Evolutionary conservation across 2,888 invertebrate genomes (phyloP).

Genomic region (Ecdyonurus torrentis): DNA sequence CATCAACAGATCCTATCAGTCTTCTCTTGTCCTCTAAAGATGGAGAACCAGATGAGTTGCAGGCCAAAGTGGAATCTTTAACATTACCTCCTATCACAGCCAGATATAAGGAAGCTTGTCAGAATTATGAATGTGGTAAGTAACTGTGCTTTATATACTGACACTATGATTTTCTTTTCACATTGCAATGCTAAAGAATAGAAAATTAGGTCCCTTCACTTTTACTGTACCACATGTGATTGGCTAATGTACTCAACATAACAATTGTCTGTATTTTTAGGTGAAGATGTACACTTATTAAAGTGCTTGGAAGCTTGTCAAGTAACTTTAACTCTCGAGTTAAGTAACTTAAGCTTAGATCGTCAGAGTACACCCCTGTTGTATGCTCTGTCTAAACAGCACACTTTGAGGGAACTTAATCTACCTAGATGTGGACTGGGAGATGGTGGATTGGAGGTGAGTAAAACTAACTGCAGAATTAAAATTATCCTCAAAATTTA

Average conservation of each 20-base stretch:
- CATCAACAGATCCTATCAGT: neutral
- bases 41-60: neutral
- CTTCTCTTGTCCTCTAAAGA: neutral
- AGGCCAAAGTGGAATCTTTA: neutral
- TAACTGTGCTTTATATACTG: too few species aligned
- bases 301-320: neutral
- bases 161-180: too few species aligned
- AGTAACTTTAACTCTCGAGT: neutral
- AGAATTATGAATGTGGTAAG: neutral
- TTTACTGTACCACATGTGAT: too few species aligned
- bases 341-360: neutral
- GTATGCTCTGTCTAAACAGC: neutral
- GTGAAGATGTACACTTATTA: neutral
- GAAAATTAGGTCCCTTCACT: too few species aligned
- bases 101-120: neutral
- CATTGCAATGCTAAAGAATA: too few species aligned
- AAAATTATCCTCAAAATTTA: too few species aligned
- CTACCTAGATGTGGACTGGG: neutral
- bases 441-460: neutral
- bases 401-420: neutral
- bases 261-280: neutral
- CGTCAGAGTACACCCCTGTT: neutral
- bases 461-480: neutral
- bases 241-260: neutral
- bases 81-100: neutral